phyloP scores from a whole-genome alignment of 2,888 invertebrate genomes.

The Mesorhabditis sp. region DNA sequence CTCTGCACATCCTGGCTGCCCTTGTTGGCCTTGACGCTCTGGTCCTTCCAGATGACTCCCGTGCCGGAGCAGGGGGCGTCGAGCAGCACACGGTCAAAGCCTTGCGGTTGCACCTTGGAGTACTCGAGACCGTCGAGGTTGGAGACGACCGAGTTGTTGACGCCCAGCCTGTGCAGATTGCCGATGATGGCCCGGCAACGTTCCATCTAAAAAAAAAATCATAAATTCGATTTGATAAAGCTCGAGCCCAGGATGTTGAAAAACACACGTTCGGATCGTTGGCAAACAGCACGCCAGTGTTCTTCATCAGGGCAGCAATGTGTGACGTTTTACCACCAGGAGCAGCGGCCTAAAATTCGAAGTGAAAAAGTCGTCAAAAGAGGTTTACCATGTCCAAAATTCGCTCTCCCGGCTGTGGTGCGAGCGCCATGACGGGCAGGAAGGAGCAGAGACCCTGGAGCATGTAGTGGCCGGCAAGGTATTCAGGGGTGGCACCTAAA shows the following conservation, averaged over 20 bases:
- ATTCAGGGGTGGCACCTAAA: conserved; percentile 86
- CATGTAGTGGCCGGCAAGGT: conserved; percentile 94
- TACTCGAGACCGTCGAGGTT: conserved; percentile 84
- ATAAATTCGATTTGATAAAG: background rate
- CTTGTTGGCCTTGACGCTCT: conserved; percentile 87
- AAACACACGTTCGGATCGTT: conserved; percentile 78
- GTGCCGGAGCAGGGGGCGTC: conserved; percentile 99
- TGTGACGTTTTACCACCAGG: conserved; percentile 98
- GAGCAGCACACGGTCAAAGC: conserved; percentile 88
- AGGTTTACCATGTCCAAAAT: conserved; percentile 13
- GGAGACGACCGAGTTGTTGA: conserved; percentile 85
- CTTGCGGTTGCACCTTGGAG: conserved; percentile 64
- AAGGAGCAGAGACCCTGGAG: conserved; percentile 78
- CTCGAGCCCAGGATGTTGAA: background rate
- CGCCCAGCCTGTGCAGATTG: conserved; percentile 91
- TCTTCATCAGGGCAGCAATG: conserved; percentile 90
- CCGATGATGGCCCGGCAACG: conserved; percentile 70
- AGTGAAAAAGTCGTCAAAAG: background rate
- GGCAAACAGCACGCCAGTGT: conserved; percentile 85
- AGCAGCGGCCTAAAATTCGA: conserved; percentile 65
- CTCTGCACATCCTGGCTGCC: conserved; percentile 45
- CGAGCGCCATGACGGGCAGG: conserved; percentile 93
- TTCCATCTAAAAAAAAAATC: conserved; percentile 32
- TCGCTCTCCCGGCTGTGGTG: conserved; percentile 74
- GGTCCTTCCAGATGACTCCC: conserved; percentile 95